These are phyloP conservation scores for Diploptera punctata DNA, from an alignment of 2,888 invertebrate genomes.

Conservation along the genomic window DNA sequence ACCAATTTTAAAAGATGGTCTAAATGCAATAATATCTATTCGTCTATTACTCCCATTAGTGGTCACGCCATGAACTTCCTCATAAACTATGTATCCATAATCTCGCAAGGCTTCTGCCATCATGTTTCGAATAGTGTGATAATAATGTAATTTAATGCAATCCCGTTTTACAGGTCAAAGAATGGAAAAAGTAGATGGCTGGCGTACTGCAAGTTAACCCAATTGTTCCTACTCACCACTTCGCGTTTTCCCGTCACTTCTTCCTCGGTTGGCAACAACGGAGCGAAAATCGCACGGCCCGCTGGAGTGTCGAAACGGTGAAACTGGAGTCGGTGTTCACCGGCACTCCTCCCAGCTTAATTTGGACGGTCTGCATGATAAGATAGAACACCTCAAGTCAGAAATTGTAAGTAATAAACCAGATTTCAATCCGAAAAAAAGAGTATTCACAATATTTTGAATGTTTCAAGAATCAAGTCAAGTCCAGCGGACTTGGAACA, in stretches of 20 bases:
- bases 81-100: too few relatives aligned
- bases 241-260: constrained; percentile 26
- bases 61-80: too few relatives aligned
- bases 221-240: constrained; percentile 13
- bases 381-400: constrained; percentile 35
- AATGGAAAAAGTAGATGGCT: constrained; percentile 3
- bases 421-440: too few relatives aligned
- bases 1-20: too few relatives aligned
- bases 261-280: constrained; percentile 27
- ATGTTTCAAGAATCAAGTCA: too few relatives aligned
- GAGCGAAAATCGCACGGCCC: constrained; percentile 13
- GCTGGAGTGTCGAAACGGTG: constrained; percentile 1
- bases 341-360: neutral
- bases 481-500: too few relatives aligned
- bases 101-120: too few relatives aligned
- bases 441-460: too few relatives aligned
- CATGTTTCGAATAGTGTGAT: neutral
- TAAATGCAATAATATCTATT: too few relatives aligned
- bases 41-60: too few relatives aligned
- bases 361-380: constrained; percentile 24
- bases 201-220: neutral
- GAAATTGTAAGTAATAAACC: constrained; percentile 42
- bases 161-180: too few relatives aligned
- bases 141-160: too few relatives aligned
- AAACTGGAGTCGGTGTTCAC: neutral